Percentiles rank a stretch among this genome's conserved stretches.
phyloP scores from a whole-genome alignment of 1,140 invertebrate species.

The Leguminivora glycinivorella region DNA sequence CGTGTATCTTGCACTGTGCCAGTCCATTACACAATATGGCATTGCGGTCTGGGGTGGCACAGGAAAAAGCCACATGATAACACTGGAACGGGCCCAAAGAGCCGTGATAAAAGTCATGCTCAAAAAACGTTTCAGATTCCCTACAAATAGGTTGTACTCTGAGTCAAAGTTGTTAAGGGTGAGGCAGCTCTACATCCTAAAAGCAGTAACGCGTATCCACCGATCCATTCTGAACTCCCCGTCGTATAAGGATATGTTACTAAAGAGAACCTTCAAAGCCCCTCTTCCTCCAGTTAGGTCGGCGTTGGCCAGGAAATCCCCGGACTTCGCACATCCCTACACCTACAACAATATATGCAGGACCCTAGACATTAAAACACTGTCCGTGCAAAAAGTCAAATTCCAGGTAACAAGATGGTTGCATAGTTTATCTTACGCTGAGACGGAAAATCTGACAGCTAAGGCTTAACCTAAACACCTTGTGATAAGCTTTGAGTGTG shows the following conservation, averaged over 20 bases:
- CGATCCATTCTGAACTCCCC: not conserved
- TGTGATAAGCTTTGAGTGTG: too few species aligned
- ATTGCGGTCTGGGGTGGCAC: not conserved
- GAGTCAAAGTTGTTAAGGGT: too few species aligned
- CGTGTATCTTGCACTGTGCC: slow-evolving; percentile 1
- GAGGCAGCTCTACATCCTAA: not conserved
- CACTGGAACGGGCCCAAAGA: not conserved
- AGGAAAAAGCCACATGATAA: not conserved
- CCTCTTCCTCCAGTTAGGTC: not conserved
- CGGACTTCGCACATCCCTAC: not conserved
- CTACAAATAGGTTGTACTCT: not conserved
- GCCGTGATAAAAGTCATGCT: slow-evolving; percentile 3
- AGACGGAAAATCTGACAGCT: too few species aligned
- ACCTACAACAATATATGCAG: too few species aligned
- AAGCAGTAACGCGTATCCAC: not conserved
- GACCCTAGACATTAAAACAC: too few species aligned
- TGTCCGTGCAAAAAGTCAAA: too few species aligned
- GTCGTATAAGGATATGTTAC: not conserved
- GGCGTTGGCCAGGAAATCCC: not conserved
- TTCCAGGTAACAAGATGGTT: too few species aligned
- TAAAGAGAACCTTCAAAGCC: not conserved
- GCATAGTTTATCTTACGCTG: too few species aligned
- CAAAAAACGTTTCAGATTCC: not conserved
- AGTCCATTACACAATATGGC: not conserved
- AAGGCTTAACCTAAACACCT: too few species aligned